Evolutionary conservation across 1,140 invertebrate genomes (phyloP).

Genomic region (Elymnias hypermnestra): DNA sequence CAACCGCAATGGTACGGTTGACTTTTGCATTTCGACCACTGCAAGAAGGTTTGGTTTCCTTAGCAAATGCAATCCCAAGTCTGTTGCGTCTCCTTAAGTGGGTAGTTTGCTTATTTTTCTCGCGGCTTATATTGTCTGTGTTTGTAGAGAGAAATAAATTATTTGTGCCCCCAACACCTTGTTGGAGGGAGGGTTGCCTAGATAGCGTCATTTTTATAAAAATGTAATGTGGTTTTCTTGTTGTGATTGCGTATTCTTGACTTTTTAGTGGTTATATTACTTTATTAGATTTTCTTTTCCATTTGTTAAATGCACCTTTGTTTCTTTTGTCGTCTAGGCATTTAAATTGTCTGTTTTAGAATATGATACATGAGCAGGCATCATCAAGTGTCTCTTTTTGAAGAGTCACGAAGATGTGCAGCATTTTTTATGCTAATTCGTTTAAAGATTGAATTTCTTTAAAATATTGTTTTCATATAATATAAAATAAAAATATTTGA

Average conservation of each 20-base stretch:
- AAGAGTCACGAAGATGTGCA: no score
- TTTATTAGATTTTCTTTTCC: not conserved
- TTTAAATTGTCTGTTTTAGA: no score
- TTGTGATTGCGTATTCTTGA: slow-evolving; percentile 12
- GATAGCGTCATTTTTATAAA: slow-evolving; percentile 73
- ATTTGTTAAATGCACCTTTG: not conserved
- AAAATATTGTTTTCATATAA: no score
- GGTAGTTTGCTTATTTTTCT: slow-evolving; percentile 73
- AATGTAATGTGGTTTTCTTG: slow-evolving; percentile 68
- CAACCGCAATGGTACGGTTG: slow-evolving; percentile 30
- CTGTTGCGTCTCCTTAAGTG: slow-evolving; percentile 46
- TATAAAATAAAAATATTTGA: no score
- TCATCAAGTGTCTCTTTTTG: no score
- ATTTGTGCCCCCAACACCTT: slow-evolving; percentile 67
- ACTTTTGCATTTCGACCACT: slow-evolving; percentile 46
- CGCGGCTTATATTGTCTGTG: slow-evolving; percentile 66
- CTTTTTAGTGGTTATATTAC: not conserved
- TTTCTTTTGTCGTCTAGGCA: no score
- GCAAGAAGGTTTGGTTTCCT: slow-evolving; percentile 41
- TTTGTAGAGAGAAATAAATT: slow-evolving; percentile 62
- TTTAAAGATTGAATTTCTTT: no score
- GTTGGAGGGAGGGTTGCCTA: slow-evolving; percentile 36
- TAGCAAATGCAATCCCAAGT: slow-evolving; percentile 2
- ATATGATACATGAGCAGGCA: no score
- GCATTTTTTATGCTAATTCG: no score